Base-by-base conservation (phyloP, 2,888 invertebrate species). In the Sinohyriopsis cumingii region DNA sequence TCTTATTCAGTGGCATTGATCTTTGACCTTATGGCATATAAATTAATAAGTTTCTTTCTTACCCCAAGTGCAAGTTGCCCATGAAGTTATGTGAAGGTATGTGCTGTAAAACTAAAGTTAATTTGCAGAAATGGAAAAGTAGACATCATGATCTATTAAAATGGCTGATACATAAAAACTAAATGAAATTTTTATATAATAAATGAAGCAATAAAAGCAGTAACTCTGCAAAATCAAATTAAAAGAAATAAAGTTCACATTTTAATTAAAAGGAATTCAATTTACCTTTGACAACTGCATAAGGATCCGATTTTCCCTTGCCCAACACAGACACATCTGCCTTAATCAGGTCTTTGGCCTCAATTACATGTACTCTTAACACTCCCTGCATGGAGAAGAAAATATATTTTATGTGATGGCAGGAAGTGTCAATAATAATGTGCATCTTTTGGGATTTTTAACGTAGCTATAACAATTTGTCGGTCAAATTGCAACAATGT, bases 271-370 rank as follows among this genome's bases (percentile, higher is more conserved):
- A 28, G 7, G 63, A 66, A 24, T 25, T 19, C 3, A 59, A 70
- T 75, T 73, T 81, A 91, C 90, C 89, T 75, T 84, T 85, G 59
- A 91, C 92, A 67, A 97, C 93, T 63, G 95, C 95, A 90, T 99
- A 99, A 5, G 99, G 99, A 92, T 99, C 99, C 0, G 98, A 98
- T 92, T 98, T 98, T 62, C 88, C 98, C 97, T 92, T 95, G 95
- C 96, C 96, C 84, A 98, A 90, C 90, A 99, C 92, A 61, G 95
- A 93, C 63, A 98, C 94, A 90, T 99, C 99, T 91, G 96, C 97
- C 90, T 96, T 98, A 94, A 97, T 96, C 28, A 99, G 92, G 90
- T 99, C 95, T 89, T 95, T 95, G 15, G 97, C 99, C 92, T 97
- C 97, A 12, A 98, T 94, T 18, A 99, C 94, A 89, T 98, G 96